Percentiles rank a stretch among this genome's conserved stretches.
These are phyloP conservation scores for Chymomyza fuscimana DNA, from an alignment of 2,888 invertebrate species.

Conservation along the genomic window DNA sequence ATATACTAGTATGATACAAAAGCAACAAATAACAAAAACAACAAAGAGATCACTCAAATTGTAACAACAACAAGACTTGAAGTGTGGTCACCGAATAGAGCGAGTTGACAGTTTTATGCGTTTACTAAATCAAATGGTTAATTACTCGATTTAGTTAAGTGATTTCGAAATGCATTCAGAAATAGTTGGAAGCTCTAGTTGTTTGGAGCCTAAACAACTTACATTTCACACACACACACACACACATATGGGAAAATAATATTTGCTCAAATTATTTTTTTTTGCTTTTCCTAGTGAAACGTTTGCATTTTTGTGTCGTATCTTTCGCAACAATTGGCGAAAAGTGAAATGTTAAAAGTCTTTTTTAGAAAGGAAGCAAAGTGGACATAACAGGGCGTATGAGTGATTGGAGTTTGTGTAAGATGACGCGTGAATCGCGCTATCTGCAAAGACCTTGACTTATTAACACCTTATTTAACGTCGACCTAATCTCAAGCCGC, in stretches of 20 bases:
- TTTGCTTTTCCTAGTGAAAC: conserved; percentile 33
- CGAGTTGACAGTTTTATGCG: conserved; percentile 68
- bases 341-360: conserved; percentile 59
- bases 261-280: conserved; percentile 7
- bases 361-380: conserved; percentile 67
- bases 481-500: background rate
- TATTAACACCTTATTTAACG: conserved; percentile 43
- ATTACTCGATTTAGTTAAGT: conserved; percentile 72
- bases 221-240: background rate
- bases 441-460: conserved; percentile 66
- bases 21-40: conserved; percentile 4
- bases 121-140: conserved; percentile 77
- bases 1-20: background rate
- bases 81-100: conserved; percentile 31
- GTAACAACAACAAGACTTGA: conserved; percentile 18
- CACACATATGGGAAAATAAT: conserved; percentile 5
- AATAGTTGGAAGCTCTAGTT: background rate
- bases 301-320: conserved; percentile 13
- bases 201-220: background rate
- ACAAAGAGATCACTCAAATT: conserved; percentile 1
- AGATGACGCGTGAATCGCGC: conserved; percentile 17
- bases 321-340: conserved; percentile 41
- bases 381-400: background rate
- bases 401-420: background rate
- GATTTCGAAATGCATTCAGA: conserved; percentile 57